Conservation (phyloP, 2,113 vertebrate genomes). For the Ceratotherium simum region DNA sequence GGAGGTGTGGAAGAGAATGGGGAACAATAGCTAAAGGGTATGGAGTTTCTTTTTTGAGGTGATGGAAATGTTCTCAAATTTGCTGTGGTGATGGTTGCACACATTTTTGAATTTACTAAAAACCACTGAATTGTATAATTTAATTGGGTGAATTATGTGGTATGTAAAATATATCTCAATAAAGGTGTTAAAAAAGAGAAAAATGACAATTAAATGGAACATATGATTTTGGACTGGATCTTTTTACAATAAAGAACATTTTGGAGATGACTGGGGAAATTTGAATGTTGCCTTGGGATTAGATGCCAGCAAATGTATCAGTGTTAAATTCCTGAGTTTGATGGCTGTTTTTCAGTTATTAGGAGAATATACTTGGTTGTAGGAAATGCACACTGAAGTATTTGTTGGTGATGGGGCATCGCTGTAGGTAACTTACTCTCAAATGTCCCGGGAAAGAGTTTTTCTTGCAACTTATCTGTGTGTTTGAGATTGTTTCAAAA, state of each 20-base stretch:
- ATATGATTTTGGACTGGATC: neutral
- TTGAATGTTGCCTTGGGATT: neutral
- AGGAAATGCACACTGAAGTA: neutral
- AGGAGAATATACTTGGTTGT: neutral
- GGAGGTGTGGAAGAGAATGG: neutral
- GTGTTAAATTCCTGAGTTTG: neutral
- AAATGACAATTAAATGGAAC: slow-evolving; percentile 13
- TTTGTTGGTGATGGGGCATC: neutral
- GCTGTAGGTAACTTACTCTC: neutral
- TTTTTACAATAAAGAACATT: neutral
- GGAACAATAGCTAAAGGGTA: neutral
- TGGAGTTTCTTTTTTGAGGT: neutral
- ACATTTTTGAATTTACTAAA: neutral
- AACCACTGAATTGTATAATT: neutral
- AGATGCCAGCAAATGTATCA: neutral
- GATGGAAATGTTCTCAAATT: slow-evolving; percentile 19
- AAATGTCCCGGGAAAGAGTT: neutral
- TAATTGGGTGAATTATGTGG: neutral
- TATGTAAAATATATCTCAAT: neutral
- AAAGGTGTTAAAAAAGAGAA: neutral
- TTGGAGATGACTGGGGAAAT: neutral
- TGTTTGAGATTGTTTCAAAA: slow-evolving; percentile 14
- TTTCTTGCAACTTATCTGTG: neutral
- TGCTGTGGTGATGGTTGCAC: neutral
- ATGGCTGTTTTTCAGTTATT: neutral